A percentile compares a stretch with the other conserved stretches of the same genome.
Evolutionary conservation across 2,888 invertebrate genomes (phyloP).

Genomic region (Ctena decussata): DNA sequence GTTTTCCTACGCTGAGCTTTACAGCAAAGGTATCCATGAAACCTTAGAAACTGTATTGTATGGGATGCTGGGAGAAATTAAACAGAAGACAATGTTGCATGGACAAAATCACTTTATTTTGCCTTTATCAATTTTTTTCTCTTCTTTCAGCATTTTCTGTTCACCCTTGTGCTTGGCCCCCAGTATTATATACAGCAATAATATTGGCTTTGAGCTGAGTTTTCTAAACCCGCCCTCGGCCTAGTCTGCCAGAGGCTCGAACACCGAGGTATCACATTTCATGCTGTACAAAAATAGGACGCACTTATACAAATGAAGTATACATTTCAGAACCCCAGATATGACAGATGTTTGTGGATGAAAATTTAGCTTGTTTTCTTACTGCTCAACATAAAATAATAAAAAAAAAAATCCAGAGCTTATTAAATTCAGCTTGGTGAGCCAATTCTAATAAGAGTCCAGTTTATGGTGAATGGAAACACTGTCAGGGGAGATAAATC

Average conservation of each 20-base stretch:
- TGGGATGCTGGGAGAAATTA: too few relatives aligned
- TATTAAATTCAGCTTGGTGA: too few relatives aligned
- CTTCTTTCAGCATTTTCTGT: conserved; percentile 63
- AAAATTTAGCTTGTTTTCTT: too few relatives aligned
- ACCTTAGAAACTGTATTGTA: too few relatives aligned
- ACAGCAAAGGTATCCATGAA: too few relatives aligned
- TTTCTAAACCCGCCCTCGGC: conserved; percentile 48
- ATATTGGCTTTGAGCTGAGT: neutral
- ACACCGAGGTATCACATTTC: conserved; percentile 68
- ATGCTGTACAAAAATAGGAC: conserved; percentile 70
- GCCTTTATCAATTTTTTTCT: conserved; percentile 30
- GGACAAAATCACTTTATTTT: conserved; percentile 69
- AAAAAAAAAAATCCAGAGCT: too few relatives aligned
- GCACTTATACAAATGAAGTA: conserved; percentile 10
- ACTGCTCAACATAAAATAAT: too few relatives aligned
- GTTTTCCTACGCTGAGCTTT: too few relatives aligned
- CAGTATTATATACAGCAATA: conserved; percentile 61
- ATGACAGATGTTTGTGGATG: too few relatives aligned
- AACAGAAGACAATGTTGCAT: neutral
- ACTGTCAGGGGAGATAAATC: too few relatives aligned
- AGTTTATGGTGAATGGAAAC: too few relatives aligned
- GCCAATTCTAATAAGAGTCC: too few relatives aligned
- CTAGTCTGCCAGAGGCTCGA: conserved; percentile 57
- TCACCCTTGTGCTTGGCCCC: conserved; percentile 72
- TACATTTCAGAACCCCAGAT: neutral